Percentiles rank a stretch among this genome's conserved stretches.
These are phyloP conservation scores for Scaeva pyrastri DNA, from an alignment of 2,888 invertebrate species.

Conservation along the genomic window DNA sequence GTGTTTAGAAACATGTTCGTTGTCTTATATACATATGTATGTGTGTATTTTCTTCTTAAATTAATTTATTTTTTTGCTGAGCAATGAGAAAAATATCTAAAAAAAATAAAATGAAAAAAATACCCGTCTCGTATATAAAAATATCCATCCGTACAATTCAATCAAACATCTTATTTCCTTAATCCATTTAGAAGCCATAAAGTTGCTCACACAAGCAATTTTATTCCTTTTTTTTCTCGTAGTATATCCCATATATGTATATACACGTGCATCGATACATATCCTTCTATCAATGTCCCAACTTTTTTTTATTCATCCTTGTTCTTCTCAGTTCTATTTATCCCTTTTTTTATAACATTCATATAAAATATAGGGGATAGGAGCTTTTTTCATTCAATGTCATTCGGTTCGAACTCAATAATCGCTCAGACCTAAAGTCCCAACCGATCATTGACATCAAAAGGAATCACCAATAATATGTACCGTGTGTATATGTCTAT, in stretches of 20 bases:
- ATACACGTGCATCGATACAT: neutral
- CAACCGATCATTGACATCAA: slow-evolving; percentile 70
- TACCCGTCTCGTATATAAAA: neutral
- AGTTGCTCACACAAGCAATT: slow-evolving; percentile 36
- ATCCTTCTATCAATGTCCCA: slow-evolving; percentile 22
- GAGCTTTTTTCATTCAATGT: slow-evolving; percentile 46
- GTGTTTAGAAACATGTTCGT: neutral
- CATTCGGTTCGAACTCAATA: slow-evolving; percentile 55
- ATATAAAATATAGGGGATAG: neutral
- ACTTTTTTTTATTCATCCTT: slow-evolving; percentile 14
- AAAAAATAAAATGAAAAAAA: slow-evolving; percentile 7
- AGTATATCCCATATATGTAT: no score
- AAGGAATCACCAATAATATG: slow-evolving; percentile 62
- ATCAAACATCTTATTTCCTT: slow-evolving; percentile 44
- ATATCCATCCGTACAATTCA: slow-evolving; percentile 28
- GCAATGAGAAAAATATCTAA: neutral
- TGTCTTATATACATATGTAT: neutral
- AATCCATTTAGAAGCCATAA: slow-evolving; percentile 43
- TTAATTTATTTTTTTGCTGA: slow-evolving; percentile 29
- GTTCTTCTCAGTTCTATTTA: slow-evolving; percentile 31
- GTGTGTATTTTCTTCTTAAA: slow-evolving; percentile 12
- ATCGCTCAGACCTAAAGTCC: slow-evolving; percentile 56
- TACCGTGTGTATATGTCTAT: neutral
- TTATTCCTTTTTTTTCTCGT: slow-evolving; percentile 18
- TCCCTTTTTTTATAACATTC: slow-evolving; percentile 45